Conservation (phyloP, 2,888 invertebrate species). For the Agrotis ipsilon region DNA sequence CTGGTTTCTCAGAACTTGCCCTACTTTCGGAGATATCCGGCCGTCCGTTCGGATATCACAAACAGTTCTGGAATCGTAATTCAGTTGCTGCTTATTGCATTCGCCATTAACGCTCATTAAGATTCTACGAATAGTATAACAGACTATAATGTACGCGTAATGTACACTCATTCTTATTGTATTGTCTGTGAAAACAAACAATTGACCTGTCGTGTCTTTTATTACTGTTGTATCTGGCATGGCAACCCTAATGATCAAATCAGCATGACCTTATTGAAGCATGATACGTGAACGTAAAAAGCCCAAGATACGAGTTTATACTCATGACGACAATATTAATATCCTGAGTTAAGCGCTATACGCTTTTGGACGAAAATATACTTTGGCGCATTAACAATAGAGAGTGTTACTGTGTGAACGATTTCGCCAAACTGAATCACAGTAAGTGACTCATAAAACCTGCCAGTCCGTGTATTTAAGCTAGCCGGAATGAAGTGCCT, state of each 20-base stretch:
- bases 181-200: constrained; percentile 43
- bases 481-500: constrained; percentile 55
- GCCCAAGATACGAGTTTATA: constrained; percentile 56
- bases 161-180: constrained; percentile 44
- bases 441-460: constrained; percentile 64
- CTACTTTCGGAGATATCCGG: constrained; percentile 61
- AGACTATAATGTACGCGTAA: constrained; percentile 32
- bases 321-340: constrained; percentile 66
- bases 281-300: constrained; percentile 59
- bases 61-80: constrained; percentile 42
- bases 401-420: constrained; percentile 42
- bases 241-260: constrained; percentile 55
- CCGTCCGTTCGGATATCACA: constrained; percentile 47
- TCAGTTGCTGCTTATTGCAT: constrained; percentile 18
- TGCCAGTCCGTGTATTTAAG: constrained; percentile 57
- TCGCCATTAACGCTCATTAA: constrained; percentile 23
- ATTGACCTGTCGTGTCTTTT: constrained; percentile 21
- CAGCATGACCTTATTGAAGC: constrained; percentile 58
- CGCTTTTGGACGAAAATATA: constrained; percentile 49
- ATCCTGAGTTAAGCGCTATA: constrained; percentile 45
- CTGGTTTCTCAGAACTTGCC: constrained; percentile 59
- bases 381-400: constrained; percentile 54
- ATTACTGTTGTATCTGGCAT: constrained; percentile 20
- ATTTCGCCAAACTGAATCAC: constrained; percentile 61
- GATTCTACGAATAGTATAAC: constrained; percentile 43